A percentile compares a stretch with the other conserved stretches of the same genome.
Evolutionary conservation across 2,797 vertebrate genomes (phyloP).

Genomic region (Poeciliopsis turneri): DNA sequence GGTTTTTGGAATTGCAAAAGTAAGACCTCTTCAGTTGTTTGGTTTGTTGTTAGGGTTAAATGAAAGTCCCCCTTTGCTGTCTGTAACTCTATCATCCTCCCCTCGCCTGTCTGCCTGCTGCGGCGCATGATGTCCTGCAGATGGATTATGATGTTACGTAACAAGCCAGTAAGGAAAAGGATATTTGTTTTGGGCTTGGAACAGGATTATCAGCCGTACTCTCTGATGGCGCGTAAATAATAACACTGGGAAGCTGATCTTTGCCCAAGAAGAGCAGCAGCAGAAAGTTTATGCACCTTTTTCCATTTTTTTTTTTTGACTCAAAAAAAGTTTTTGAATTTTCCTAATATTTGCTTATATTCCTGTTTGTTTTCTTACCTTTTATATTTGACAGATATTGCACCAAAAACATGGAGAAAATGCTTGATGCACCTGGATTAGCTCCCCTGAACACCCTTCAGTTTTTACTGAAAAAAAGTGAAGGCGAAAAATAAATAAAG

Average conservation of each 20-base stretch:
- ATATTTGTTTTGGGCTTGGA: constrained; percentile 69
- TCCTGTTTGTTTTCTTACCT: neutral
- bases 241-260: neutral
- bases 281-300: neutral
- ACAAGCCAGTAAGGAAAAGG: constrained; percentile 63
- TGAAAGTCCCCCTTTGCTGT: constrained; percentile 13
- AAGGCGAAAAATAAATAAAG: neutral
- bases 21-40: neutral
- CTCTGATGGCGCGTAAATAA: constrained; percentile 39
- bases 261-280: neutral
- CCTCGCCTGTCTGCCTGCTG: constrained; percentile 17
- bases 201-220: constrained; percentile 64
- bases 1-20: neutral
- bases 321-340: neutral
- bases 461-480: neutral
- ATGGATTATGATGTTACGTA: constrained; percentile 79
- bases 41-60: constrained; percentile 5
- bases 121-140: constrained; percentile 36
- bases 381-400: neutral
- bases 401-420: neutral
- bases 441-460: neutral
- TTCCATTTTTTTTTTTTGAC: too few relatives aligned
- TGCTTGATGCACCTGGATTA: neutral
- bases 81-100: constrained; percentile 19
- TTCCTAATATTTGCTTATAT: neutral